Evolutionary conservation across 2,888 invertebrate genomes (phyloP), one percentile per base, ranked within the genome.

Genomic region (Drosophila birchii): DNA sequence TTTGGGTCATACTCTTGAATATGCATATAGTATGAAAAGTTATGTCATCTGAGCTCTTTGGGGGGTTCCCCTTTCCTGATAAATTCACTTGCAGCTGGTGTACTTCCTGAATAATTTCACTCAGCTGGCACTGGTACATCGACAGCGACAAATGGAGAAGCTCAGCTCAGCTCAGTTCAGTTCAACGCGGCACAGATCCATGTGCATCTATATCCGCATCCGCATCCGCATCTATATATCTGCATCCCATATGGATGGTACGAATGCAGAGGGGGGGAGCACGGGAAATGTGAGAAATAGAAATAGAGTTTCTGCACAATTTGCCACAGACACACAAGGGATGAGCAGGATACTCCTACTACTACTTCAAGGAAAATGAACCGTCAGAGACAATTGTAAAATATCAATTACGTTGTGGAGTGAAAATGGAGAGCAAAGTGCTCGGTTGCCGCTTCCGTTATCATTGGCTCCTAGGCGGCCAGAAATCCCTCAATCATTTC

Each of bases 401-500:
- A 88, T 83, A 83, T 83, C 83, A 83, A 83, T 83, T 88, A 83
- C 83, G 77, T 47, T 75, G 74, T 61, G 76, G 76, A 75, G 74
- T 68, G 70, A 60, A 72, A 75, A 72, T 64, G 75, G 78, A 67
- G 78, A 80, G 84, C 70, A 83, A 86, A 83, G 83, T 83, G 89
- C 84, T 82, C 57, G 43, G 76, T 39, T 69, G 76, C 70, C 76
- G 67, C 51, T 75, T 57, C 49, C 62, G 75, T 57, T 74, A 71
- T 72, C 72, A 71, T 79, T 59, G 78, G 59, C 76, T 81, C 56
- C 66, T 64, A 59, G 74, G 75, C 71, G 36, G 61, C 63, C 61
- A 74, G 67, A 84, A 83, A 86, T 86, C 81, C 87, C 87, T 83
- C 83, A 83, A 86, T 83, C 87, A 88, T 86, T 86, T 77, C 89